Conservation (phyloP, 2,113 vertebrate genomes). For the Callorhinus ursinus region DNA sequence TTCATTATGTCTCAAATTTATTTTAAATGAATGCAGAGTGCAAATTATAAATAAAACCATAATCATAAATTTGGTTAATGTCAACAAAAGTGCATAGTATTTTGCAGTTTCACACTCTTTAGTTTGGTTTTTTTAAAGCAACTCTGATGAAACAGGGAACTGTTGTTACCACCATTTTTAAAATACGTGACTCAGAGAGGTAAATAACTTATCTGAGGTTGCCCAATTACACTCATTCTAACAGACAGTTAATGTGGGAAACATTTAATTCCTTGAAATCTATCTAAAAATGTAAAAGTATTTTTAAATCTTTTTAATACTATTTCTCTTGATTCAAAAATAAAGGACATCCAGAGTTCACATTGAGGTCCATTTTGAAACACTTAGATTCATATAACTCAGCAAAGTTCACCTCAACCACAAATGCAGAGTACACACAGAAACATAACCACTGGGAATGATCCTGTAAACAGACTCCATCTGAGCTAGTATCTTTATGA, state of each 20-base stretch:
- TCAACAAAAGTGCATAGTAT: not conserved
- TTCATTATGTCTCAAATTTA: not conserved
- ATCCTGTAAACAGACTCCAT: not conserved
- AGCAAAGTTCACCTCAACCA: not conserved
- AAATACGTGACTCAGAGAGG: not conserved
- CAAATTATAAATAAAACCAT: conserved; percentile 26
- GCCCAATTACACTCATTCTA: not conserved
- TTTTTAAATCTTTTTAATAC: conserved; percentile 3
- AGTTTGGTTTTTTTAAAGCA: not conserved
- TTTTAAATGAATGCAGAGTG: not conserved
- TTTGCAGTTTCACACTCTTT: not conserved
- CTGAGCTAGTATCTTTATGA: not conserved
- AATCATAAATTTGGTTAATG: conserved; percentile 8
- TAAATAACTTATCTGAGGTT: not conserved
- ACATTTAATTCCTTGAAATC: conserved; percentile 10
- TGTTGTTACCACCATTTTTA: not conserved
- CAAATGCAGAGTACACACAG: not conserved
- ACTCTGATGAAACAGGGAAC: not conserved
- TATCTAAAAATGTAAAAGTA: not conserved
- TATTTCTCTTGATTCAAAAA: not conserved
- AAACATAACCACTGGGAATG: not conserved
- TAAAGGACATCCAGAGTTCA: not conserved
- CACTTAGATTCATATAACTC: not conserved
- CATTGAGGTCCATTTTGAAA: not conserved
- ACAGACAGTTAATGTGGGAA: not conserved